Evolutionary conservation across 2,113 vertebrate species (phyloP).

Genomic region (Salminus brasiliensis): DNA sequence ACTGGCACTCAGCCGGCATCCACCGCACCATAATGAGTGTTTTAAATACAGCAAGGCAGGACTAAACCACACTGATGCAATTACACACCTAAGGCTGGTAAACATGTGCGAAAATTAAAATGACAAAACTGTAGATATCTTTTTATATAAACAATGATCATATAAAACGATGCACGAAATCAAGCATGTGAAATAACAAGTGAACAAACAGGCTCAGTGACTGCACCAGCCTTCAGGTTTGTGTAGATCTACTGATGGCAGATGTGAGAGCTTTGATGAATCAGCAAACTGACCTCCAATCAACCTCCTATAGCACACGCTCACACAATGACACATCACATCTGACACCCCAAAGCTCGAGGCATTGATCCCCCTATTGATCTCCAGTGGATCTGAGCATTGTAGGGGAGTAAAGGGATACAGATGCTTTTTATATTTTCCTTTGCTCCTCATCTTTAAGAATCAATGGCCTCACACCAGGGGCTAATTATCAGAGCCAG

Average conservation of each 20-base stretch:
- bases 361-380: constrained; percentile 71
- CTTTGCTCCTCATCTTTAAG: constrained; percentile 59
- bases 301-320: constrained; percentile 25
- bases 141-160: neutral
- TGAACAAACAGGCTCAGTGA: neutral
- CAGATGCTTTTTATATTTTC: constrained; percentile 30
- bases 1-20: constrained; percentile 28
- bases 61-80: neutral
- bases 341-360: constrained; percentile 63
- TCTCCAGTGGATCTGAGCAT: constrained; percentile 62
- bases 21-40: constrained; percentile 16
- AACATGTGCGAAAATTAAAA: neutral
- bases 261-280: constrained; percentile 58
- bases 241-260: constrained; percentile 50
- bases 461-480: constrained; percentile 65
- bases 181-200: neutral
- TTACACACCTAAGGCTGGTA: neutral
- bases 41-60: constrained; percentile 28
- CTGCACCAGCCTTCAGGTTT: constrained; percentile 37
- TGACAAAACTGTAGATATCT: neutral
- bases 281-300: constrained; percentile 33
- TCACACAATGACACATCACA: constrained; percentile 58
- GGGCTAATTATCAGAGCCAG: constrained; percentile 56
- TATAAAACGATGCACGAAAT: neutral
- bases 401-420: constrained; percentile 15